Evolutionary conservation across 2,113 vertebrate species (phyloP), one percentile per base, ranked within the genome.

Genomic region (Calypte anna): DNA sequence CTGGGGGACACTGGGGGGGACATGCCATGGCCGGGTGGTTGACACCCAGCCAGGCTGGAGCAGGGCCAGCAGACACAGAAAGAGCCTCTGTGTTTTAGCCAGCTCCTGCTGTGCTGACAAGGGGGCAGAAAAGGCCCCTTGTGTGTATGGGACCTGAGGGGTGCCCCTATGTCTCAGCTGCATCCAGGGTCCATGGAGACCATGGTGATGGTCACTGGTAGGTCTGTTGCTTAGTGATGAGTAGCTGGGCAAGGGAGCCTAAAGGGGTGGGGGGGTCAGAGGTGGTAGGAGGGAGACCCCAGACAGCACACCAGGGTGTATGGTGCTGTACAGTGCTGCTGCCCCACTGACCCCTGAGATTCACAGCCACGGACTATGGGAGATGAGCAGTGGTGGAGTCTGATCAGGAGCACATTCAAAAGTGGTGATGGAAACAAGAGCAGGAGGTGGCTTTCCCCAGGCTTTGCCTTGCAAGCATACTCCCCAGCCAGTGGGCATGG

Each of bases 31-130:
- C 55, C 1, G 2, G 89, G 90, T 28, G 3, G 14, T 63, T 96
- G 94, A 96, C 78, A 84, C 78, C 33, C 31, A 0, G 92, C 95
- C 94, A 95, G 95, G 69, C 74, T 95, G 95, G 95, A 78, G 23
- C 1, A 0, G 12, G 69, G 92, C 94, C 95, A 96, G 78, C 0
- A 66, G 88, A 40, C 0, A 0, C 88, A 96, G 92, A 95, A 96
- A 91, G 95, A 68, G 67, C 54, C 0, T 3, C 92, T 94, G 88
- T 95, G 92, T 94, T 78, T 94, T 78, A 78, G 69, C 69, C 0
- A 1, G 57, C 25, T 74, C 62, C 74, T 3, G 24, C 78, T 0
- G 0, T 33, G 58, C 64, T 0, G 10, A 43, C 64, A 36, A 2
- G 7, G 48, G 81, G 53, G 90, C 90, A 95, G 79, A 96, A 95